Percentiles rank a stretch among this genome's conserved stretches.
Conservation (phyloP, 2,888 invertebrate species). For the Tryphoninae sp. region DNA sequence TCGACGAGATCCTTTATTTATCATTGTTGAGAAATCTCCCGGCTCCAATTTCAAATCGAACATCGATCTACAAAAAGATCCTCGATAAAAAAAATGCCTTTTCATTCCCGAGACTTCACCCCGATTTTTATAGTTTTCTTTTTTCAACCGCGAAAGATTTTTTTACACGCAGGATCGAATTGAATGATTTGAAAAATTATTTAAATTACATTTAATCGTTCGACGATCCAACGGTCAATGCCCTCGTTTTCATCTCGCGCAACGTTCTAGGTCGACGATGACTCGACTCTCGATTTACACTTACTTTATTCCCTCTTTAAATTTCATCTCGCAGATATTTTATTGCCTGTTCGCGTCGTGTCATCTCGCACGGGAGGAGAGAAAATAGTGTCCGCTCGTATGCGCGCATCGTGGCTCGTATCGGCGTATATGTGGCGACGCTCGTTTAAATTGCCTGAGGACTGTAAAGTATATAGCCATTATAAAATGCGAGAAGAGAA, state of each 20-base stretch:
- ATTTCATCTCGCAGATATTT: conserved; percentile 37
- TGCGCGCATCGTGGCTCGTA: background rate
- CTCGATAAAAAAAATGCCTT: background rate
- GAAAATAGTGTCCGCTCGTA: conserved; percentile 25
- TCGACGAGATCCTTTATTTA: conserved; percentile 30
- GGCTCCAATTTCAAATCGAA: background rate
- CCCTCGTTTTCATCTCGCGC: conserved; percentile 32
- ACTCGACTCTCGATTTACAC: conserved; percentile 20
- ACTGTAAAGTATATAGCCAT: background rate
- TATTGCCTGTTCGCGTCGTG: conserved; percentile 3
- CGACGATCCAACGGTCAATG: conserved; percentile 23
- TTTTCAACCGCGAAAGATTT: background rate
- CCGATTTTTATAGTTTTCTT: background rate
- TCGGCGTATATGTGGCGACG: background rate
- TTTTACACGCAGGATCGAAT: background rate
- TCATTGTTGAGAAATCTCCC: background rate
- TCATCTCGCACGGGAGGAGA: conserved; percentile 25
- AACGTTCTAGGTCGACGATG: conserved; percentile 58
- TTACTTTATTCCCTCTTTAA: conserved; percentile 21
- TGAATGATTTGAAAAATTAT: background rate
- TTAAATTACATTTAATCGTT: background rate
- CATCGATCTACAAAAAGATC: background rate
- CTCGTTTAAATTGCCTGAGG: conserved; percentile 26
- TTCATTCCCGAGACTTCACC: background rate
- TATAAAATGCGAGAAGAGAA: background rate